A percentile compares a stretch with the other conserved stretches of the same genome.
These are phyloP conservation scores for cat (Felis catus) DNA, from an alignment of 2,113 vertebrate species.

Conservation along the genomic window DNA sequence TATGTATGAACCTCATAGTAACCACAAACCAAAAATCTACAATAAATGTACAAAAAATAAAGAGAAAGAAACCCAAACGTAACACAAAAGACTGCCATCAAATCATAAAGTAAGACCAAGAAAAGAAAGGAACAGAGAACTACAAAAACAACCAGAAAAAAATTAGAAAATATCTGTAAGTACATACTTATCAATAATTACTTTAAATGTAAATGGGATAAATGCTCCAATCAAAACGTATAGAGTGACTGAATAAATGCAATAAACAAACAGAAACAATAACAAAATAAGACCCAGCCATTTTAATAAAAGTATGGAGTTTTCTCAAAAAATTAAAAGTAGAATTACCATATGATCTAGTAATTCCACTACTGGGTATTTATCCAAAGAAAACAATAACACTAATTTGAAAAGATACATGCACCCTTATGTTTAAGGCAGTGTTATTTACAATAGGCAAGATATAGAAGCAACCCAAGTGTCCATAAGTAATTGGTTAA, in stretches of 20 bases:
- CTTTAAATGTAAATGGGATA: not conserved
- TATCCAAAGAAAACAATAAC: not conserved
- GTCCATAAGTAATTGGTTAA: not conserved
- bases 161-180: not conserved
- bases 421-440: not conserved
- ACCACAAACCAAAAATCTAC: not conserved
- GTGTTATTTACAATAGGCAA: not conserved
- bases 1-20: not conserved
- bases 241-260: not conserved
- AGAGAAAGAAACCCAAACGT: not conserved
- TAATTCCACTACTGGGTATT: not conserved
- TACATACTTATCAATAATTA: not conserved
- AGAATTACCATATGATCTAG: not conserved
- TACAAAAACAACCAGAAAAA: not conserved
- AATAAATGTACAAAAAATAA: not conserved
- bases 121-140: not conserved
- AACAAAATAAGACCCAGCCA: not conserved
- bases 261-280: not conserved
- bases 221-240: not conserved
- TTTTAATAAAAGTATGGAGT: not conserved
- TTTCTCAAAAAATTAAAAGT: not conserved
- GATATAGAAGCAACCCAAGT: not conserved
- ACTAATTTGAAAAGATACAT: not conserved
- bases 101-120: not conserved
- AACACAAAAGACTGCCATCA: not conserved